phyloP scores from a whole-genome alignment of 2,888 invertebrate genomes.

The Archips crataeganus region DNA sequence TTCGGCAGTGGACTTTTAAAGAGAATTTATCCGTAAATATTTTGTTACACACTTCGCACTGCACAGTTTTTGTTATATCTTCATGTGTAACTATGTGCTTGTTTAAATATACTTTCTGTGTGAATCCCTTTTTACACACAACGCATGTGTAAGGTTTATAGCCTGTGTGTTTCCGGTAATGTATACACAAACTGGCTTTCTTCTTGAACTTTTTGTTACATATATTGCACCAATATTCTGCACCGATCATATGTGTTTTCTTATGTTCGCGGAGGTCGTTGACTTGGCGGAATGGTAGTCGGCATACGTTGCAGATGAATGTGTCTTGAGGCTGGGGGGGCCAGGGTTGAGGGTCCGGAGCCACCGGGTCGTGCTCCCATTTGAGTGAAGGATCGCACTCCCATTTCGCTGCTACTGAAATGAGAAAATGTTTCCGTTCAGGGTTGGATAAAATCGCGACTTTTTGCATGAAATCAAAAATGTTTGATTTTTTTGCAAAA shows the following conservation, averaged over 20 bases:
- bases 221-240: constrained; percentile 6
- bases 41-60: constrained; percentile 19
- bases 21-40: not conserved
- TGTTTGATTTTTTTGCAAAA: too few relatives aligned
- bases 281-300: not conserved
- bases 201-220: constrained; percentile 11
- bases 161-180: constrained; percentile 11
- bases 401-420: not conserved
- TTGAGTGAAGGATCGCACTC: not conserved
- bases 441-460: too few relatives aligned
- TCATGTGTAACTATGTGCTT: not conserved
- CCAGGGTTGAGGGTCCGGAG: not conserved
- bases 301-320: not conserved
- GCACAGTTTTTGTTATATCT: not conserved
- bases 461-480: too few relatives aligned
- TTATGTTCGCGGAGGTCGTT: constrained; percentile 6
- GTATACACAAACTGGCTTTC: not conserved
- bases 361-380: not conserved
- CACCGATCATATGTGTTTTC: not conserved
- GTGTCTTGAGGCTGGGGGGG: not conserved
- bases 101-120: not conserved
- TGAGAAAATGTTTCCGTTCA: not conserved
- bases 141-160: constrained; percentile 15
- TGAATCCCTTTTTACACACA: not conserved
- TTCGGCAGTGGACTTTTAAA: not conserved